Evolutionary conservation across 2,797 vertebrate genomes (phyloP).

Genomic region (Eulemur rubriventer): DNA sequence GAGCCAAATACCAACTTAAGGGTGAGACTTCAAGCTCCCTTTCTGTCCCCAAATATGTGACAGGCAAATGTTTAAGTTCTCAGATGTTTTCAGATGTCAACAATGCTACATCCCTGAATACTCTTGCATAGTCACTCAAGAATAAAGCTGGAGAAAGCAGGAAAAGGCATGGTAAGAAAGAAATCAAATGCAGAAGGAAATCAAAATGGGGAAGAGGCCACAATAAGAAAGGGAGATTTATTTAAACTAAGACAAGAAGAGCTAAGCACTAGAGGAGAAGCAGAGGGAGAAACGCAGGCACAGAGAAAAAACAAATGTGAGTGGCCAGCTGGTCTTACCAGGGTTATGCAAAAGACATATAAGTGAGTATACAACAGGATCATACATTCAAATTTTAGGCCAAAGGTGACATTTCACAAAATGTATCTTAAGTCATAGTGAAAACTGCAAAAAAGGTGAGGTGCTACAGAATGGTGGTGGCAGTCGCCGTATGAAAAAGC

Average conservation of each 20-base stretch:
- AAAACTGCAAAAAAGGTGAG: background rate
- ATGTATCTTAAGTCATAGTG: background rate
- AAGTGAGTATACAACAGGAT: background rate
- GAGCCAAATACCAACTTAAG: background rate
- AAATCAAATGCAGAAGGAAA: background rate
- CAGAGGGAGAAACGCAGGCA: background rate
- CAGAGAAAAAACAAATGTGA: background rate
- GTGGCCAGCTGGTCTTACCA: background rate
- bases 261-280: background rate
- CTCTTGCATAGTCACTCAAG: background rate
- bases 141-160: background rate
- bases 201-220: background rate
- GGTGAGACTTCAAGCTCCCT: background rate
- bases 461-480: background rate
- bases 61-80: background rate
- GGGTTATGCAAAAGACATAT: background rate
- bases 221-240: background rate
- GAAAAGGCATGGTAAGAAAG: background rate
- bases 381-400: background rate
- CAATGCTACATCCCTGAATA: background rate
- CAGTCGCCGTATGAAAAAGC: background rate
- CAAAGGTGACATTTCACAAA: background rate
- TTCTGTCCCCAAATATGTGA: background rate
- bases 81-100: background rate
- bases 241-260: background rate